Evolutionary conservation across 2,113 vertebrate genomes (phyloP).

Genomic region (Heptranchias perlo): DNA sequence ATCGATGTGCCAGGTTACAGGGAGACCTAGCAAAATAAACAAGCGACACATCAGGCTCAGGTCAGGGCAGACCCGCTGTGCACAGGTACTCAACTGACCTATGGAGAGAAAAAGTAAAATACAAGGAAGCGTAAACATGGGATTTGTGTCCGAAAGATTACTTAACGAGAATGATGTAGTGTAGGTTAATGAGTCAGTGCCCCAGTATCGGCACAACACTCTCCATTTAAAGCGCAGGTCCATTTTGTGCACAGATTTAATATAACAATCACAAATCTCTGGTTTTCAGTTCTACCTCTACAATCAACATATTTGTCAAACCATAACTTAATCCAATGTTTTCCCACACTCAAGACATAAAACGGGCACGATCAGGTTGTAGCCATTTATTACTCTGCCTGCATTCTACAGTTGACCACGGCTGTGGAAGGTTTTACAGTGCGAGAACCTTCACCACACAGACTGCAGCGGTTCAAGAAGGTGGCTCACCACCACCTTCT

Average conservation of each 20-base stretch:
- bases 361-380: not conserved
- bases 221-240: not conserved
- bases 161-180: not conserved
- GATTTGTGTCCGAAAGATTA: not conserved
- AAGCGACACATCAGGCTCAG: not conserved
- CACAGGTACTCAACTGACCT: not conserved
- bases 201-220: not conserved
- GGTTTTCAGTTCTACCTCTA: not conserved
- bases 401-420: not conserved
- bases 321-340: not conserved
- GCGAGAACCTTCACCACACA: too few species aligned
- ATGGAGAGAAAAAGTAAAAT: not conserved
- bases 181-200: not conserved
- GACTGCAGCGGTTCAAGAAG: too few species aligned
- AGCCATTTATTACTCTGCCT: not conserved
- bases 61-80: not conserved
- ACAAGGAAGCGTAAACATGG: not conserved
- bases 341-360: not conserved
- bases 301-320: slow-evolving; percentile 15
- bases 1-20: not conserved
- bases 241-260: not conserved
- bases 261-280: not conserved
- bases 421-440: not conserved
- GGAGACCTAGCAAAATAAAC: not conserved
- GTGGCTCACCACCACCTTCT: too few species aligned